phyloP scores from a whole-genome alignment of 2,888 invertebrate species.

The Chrysina gloriosa region DNA sequence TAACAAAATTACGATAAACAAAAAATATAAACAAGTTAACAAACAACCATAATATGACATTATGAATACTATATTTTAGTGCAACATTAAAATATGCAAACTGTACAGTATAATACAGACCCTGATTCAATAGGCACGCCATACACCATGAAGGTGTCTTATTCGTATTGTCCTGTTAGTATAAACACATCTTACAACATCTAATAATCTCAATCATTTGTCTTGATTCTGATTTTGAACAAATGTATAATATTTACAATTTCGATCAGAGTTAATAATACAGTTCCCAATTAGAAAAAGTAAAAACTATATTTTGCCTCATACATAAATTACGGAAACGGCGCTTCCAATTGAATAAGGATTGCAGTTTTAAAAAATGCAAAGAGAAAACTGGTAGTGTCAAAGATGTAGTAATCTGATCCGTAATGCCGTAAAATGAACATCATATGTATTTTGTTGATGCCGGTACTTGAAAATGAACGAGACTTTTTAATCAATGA shows the following conservation, averaged over 20 bases:
- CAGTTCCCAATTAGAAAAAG: not conserved
- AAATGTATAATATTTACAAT: conserved; percentile 6
- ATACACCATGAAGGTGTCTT: not conserved
- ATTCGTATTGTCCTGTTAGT: conserved; percentile 3
- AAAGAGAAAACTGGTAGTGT: not conserved
- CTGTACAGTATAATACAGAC: conserved; percentile 30
- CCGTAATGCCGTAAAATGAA: too few species aligned
- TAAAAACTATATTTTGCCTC: too few species aligned
- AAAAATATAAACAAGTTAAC: conserved; percentile 31
- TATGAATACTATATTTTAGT: conserved; percentile 34
- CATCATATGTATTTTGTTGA: too few species aligned
- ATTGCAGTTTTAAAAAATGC: too few species aligned
- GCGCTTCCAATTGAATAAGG: not conserved
- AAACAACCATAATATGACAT: conserved; percentile 20
- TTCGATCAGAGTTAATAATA: not conserved
- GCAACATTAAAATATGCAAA: conserved; percentile 29
- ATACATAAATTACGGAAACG: not conserved
- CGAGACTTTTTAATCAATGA: too few species aligned
- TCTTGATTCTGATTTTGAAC: not conserved
- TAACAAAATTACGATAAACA: conserved; percentile 26
- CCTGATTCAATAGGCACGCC: conserved; percentile 16
- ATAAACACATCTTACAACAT: not conserved
- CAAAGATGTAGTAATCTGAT: not conserved
- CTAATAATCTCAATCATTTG: conserved; percentile 9
- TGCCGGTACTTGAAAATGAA: too few species aligned